Evolutionary conservation across 2,797 vertebrate genomes (phyloP).

Genomic region (Alcedo quadribrachys): DNA sequence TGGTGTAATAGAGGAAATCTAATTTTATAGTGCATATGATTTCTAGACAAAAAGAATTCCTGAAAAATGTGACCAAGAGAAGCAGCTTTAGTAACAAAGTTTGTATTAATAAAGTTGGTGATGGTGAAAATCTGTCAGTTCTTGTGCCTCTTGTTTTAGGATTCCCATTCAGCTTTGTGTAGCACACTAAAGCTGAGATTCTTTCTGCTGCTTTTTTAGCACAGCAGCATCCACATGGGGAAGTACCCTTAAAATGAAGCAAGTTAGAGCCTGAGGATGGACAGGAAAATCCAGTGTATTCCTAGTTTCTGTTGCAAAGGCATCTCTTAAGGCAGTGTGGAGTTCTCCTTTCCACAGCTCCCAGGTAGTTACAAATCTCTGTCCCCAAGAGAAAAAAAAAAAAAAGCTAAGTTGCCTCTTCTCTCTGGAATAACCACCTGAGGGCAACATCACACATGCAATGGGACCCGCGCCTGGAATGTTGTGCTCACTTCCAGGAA

Average conservation of each 20-base stretch:
- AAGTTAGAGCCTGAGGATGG: not conserved
- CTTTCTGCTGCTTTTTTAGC: not conserved
- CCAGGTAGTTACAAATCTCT: not conserved
- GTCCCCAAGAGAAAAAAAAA: not conserved
- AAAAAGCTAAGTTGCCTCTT: not conserved
- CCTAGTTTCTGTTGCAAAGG: not conserved
- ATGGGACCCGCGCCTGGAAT: not conserved
- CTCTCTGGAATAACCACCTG: conserved; percentile 49
- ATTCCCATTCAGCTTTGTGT: not conserved
- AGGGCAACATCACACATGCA: conserved; percentile 45
- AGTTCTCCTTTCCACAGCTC: not conserved
- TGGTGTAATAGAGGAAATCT: not conserved
- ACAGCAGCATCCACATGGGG: not conserved
- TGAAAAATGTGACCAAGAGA: not conserved
- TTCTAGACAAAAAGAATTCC: not conserved
- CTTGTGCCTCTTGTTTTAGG: not conserved
- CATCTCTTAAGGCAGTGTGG: not conserved
- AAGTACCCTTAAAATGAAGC: not conserved
- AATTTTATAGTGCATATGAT: not conserved
- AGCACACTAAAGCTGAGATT: not conserved
- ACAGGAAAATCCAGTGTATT: not conserved
- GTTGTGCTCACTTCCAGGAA: not conserved
- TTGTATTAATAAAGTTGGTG: not conserved
- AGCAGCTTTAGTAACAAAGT: not conserved
- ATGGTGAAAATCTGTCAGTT: not conserved